phyloP scores from a whole-genome alignment of 2,888 invertebrate species.

The Xanthorhoe spadicearia region DNA sequence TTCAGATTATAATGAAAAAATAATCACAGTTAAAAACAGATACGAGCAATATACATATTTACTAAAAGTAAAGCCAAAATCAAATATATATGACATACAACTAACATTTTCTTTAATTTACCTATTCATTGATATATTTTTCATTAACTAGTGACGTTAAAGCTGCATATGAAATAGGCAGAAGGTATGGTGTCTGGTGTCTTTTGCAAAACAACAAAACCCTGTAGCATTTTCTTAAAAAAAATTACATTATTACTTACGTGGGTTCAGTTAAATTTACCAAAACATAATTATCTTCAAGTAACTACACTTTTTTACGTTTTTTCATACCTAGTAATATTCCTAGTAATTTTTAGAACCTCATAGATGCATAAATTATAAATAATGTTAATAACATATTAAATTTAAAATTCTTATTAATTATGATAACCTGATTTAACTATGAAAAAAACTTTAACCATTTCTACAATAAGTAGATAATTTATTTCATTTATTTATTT shows the following conservation, averaged over 20 bases:
- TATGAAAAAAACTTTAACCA: neutral
- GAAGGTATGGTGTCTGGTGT: neutral
- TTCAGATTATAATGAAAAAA: conserved; percentile 20
- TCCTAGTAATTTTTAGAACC: too few species aligned
- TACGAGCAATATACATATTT: conserved; percentile 7
- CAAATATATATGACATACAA: neutral
- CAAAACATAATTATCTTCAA: too few species aligned
- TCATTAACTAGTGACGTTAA: neutral
- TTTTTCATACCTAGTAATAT: too few species aligned
- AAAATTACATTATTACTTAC: neutral
- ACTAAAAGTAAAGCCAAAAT: neutral
- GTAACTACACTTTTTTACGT: too few species aligned
- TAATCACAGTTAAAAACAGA: conserved; percentile 21
- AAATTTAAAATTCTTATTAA: too few species aligned
- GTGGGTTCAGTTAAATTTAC: too few species aligned
- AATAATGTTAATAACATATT: too few species aligned
- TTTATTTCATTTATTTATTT: neutral
- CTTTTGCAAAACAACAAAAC: neutral
- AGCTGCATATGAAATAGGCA: neutral
- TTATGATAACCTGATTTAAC: too few species aligned
- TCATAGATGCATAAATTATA: too few species aligned
- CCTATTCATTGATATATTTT: neutral
- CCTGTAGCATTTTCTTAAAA: too few species aligned
- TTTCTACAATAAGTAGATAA: neutral
- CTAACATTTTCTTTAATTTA: neutral